Evolutionary conservation across 2,113 vertebrate genomes (phyloP).

Genomic region (Peromyscus maniculatus): DNA sequence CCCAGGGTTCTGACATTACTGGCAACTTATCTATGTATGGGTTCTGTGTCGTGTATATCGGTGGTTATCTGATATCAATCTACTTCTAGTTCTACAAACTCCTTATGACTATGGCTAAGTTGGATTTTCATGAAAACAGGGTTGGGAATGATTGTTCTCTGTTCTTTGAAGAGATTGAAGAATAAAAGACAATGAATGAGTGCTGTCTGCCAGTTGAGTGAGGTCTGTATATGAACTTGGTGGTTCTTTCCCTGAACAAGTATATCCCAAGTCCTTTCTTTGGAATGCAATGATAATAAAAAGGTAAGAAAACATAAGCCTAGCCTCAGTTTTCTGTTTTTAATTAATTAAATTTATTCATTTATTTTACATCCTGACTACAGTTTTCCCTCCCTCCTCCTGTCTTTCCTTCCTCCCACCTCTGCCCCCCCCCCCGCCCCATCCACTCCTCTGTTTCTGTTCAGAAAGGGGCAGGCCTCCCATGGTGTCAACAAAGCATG

Average conservation of each 20-base stretch:
- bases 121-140: neutral
- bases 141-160: neutral
- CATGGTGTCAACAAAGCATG: neutral
- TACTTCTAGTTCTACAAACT: neutral
- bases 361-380: neutral
- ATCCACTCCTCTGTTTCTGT: neutral
- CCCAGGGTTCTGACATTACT: neutral
- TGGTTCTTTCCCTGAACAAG: neutral
- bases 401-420: neutral
- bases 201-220: neutral
- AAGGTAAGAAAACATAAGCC: neutral
- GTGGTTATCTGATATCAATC: neutral
- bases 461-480: neutral
- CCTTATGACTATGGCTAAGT: neutral
- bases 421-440: too few species aligned
- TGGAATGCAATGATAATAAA: neutral
- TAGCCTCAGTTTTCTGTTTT: neutral
- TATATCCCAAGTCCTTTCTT: neutral
- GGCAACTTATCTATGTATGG: neutral
- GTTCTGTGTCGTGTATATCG: neutral
- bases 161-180: neutral
- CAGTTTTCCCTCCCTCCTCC: neutral
- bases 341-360: neutral
- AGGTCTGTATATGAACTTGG: neutral
- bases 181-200: neutral